Base-by-base conservation (phyloP, 2,888 invertebrate species). In the Lithodes maja region DNA sequence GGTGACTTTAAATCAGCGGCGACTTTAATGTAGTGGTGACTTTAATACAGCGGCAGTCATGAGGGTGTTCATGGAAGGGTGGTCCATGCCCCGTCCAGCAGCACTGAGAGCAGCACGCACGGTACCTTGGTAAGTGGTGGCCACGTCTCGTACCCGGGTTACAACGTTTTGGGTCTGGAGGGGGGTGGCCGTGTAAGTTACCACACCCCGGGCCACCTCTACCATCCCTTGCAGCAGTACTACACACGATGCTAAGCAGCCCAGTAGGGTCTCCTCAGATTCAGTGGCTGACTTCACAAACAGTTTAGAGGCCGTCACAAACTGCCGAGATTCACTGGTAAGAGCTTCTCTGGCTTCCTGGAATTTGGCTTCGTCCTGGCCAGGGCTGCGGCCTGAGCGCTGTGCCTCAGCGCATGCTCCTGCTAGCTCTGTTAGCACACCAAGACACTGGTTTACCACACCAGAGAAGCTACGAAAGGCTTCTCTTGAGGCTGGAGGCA, bases 221-320 rank as follows among this genome's bases (percentile, higher is more conserved):
- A 94, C 96, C 84, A 97, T 95, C 78, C 96, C 94, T 2, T 97
- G 95, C 83, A 97, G 94, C 79, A 97, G 96, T 17, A 96, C 95
- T 92, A 97, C 95, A 93, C 97, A 97, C 92, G 96, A 96, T 1
- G 96, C 96, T 69, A 97, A 94, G 92, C 97, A 96, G 89, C 95
- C 95, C 0, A 96, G 95, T 87, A 96, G 94, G 92, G 95, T 95
- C 1, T 95, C 93, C 49, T 95, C 94, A 85, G 95, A 95, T 92
- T 96, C 96, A 0, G 97, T 97, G 94, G 97, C 96, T 85, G 97
- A 96, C 79, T 97, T 96, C 81, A 98, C 97, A 85, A 98, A 94
- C 90, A 96, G 94, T 92, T 98, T 97, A 15, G 97, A 97, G 12
- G 97, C 96, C 0, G 97, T 97, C 85, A 97, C 97, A 93, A 98